Evolutionary conservation across 2,888 invertebrate genomes (phyloP).

Genomic region (Heteromurus nitidus): DNA sequence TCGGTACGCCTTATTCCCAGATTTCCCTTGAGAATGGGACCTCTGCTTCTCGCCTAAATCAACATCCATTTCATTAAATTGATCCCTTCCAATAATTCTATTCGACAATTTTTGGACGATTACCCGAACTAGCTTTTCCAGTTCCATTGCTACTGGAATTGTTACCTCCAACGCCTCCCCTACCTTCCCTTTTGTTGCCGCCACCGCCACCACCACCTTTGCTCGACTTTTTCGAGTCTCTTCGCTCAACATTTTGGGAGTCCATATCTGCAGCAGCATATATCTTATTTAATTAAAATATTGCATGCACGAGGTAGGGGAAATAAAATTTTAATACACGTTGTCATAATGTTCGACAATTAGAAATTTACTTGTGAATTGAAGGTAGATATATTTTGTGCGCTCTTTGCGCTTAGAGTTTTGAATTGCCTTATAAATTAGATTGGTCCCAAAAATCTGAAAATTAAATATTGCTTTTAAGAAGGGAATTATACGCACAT

Average conservation of each 20-base stretch:
- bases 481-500: too few species aligned
- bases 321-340: too few species aligned
- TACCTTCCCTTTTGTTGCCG: constrained; percentile 21
- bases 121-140: constrained; percentile 11
- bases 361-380: too few species aligned
- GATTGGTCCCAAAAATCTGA: constrained; percentile 49
- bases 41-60: constrained; percentile 39
- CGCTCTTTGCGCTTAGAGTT: too few species aligned
- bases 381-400: too few species aligned
- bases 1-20: constrained; percentile 42
- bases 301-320: too few species aligned
- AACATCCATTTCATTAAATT: too few species aligned
- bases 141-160: neutral
- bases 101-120: too few species aligned
- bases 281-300: too few species aligned
- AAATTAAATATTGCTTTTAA: neutral
- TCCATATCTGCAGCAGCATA: constrained; percentile 37
- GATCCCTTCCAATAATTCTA: too few species aligned
- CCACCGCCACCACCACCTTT: constrained; percentile 25
- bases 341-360: too few species aligned
- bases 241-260: constrained; percentile 48
- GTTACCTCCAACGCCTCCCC: constrained; percentile 12
- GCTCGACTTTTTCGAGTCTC: constrained; percentile 51
- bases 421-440: too few species aligned
- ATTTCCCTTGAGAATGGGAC: constrained; percentile 56